Evolutionary conservation across 2,888 invertebrate species (phyloP).

Genomic region (Drosophila borborema): DNA sequence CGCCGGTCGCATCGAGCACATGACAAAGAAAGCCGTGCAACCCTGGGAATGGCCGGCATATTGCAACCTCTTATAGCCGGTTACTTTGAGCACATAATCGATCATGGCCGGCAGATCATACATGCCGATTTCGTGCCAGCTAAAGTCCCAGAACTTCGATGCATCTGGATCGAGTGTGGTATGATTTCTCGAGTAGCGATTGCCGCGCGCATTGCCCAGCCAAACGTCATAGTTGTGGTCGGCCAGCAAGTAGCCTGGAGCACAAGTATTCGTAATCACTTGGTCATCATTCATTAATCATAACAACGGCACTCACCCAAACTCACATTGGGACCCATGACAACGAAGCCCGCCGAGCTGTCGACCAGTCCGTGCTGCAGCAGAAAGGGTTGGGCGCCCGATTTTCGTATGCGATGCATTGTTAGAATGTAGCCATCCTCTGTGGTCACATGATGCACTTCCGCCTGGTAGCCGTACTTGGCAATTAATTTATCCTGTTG

Average conservation of each 20-base stretch:
- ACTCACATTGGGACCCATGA: constrained; percentile 89
- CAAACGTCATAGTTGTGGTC: constrained; percentile 85
- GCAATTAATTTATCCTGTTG: constrained; percentile 86
- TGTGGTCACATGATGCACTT: constrained; percentile 89
- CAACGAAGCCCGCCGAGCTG: constrained; percentile 90
- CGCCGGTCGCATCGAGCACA: constrained; percentile 88
- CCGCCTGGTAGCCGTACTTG: constrained; percentile 88
- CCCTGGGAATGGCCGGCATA: constrained; percentile 90
- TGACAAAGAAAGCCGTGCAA: constrained; percentile 89
- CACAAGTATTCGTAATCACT: constrained; percentile 43
- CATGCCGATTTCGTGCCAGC: constrained; percentile 94
- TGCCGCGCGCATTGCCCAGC: constrained; percentile 85
- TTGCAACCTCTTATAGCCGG: constrained; percentile 86
- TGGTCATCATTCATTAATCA: constrained; percentile 56
- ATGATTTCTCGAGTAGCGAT: constrained; percentile 84
- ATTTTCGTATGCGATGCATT: constrained; percentile 89
- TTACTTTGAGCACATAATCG: constrained; percentile 87
- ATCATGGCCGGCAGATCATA: constrained; percentile 94
- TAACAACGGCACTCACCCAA: constrained; percentile 78
- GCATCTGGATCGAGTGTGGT: constrained; percentile 81
- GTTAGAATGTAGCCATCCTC: constrained; percentile 92
- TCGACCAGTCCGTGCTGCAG: constrained; percentile 90
- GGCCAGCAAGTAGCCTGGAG: constrained; percentile 85
- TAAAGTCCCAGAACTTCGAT: constrained; percentile 89
- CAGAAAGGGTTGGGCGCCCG: constrained; percentile 87